Percentiles rank a stretch among this genome's conserved stretches.
These are phyloP conservation scores for Nothocercus nigrocapillus DNA, from an alignment of 2,113 vertebrate genomes.

Conservation along the genomic window DNA sequence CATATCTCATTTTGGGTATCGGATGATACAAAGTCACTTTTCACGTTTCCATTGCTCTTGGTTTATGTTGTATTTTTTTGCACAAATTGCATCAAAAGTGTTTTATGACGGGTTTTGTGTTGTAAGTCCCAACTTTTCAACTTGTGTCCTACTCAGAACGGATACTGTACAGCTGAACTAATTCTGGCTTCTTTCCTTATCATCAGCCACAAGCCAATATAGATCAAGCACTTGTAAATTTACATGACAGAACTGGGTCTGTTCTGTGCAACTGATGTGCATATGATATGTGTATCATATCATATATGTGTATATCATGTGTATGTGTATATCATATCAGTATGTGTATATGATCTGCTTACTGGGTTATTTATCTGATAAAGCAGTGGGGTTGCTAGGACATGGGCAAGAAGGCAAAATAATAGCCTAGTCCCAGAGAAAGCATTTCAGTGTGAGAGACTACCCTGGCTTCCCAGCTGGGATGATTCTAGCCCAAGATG, in stretches of 20 bases:
- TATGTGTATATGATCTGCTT: not conserved
- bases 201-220: too few relatives aligned
- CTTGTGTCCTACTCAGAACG: not conserved
- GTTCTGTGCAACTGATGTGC: not conserved
- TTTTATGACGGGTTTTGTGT: not conserved
- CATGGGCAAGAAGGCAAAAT: not conserved
- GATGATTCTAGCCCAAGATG: not conserved
- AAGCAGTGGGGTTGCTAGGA: not conserved
- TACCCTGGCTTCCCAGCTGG: not conserved
- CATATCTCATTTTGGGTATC: not conserved
- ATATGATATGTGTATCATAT: not conserved
- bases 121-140: not conserved
- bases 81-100: not conserved
- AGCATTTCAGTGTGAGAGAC: not conserved
- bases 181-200: not conserved
- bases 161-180: not conserved
- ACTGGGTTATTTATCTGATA: not conserved
- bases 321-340: too few relatives aligned
- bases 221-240: not conserved
- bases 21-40: not conserved
- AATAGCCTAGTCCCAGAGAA: not conserved
- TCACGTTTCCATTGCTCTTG: not conserved
- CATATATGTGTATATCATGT: too few relatives aligned
- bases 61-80: not conserved
- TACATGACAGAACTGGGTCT: not conserved